These are phyloP conservation scores for Lepeophtheirus nordmannii DNA, from an alignment of 2,888 invertebrate species.

Conservation along the genomic window DNA sequence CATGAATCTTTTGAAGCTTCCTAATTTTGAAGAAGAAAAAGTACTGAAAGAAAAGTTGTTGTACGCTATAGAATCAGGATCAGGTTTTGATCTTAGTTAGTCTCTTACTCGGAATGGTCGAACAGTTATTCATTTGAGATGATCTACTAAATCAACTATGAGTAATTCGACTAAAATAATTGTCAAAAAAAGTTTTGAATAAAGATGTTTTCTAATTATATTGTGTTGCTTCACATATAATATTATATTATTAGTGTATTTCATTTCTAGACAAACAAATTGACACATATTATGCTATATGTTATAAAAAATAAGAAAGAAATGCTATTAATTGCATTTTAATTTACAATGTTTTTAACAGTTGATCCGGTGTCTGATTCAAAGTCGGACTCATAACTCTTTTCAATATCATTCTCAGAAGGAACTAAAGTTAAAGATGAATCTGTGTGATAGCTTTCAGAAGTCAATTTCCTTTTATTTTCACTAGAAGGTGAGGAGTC, in stretches of 20 bases:
- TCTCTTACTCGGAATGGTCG: neutral
- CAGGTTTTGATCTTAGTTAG: conserved; percentile 73
- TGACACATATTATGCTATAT: neutral
- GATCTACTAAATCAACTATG: too few relatives aligned
- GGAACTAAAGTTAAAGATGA: neutral
- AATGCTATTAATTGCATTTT: neutral
- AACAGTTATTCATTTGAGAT: neutral
- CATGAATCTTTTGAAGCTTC: conserved; percentile 90
- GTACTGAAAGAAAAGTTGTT: conserved; percentile 64
- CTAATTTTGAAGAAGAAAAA: conserved; percentile 64
- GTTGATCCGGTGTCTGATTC: neutral
- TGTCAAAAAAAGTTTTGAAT: too few relatives aligned
- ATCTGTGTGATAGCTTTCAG: neutral
- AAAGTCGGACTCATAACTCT: neutral
- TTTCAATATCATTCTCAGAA: neutral
- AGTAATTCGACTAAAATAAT: too few relatives aligned
- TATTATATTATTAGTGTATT: too few relatives aligned
- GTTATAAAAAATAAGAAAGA: too few relatives aligned
- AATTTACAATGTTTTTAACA: neutral
- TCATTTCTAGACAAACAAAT: neutral
- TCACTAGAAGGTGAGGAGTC: neutral
- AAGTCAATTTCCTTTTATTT: neutral
- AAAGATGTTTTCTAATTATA: too few relatives aligned
- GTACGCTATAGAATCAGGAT: conserved; percentile 83
- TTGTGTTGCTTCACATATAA: too few relatives aligned